Evolutionary conservation across 2,888 invertebrate genomes (phyloP).

Genomic region (Limnephilus lunatus): DNA sequence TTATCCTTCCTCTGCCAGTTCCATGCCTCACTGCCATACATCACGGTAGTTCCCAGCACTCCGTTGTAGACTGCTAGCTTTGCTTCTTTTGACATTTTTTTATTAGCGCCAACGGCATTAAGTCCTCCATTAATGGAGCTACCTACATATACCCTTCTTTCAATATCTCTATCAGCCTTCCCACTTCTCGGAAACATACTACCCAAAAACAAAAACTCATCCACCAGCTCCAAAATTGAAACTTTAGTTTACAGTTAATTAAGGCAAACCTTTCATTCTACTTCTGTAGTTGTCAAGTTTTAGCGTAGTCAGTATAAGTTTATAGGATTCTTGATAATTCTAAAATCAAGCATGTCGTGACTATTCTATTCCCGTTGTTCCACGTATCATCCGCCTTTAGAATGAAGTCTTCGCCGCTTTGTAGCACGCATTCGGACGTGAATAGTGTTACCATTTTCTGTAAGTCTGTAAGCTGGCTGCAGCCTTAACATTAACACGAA

Average conservation of each 20-base stretch:
- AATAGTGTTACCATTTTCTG: constrained; percentile 21
- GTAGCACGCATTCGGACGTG: background rate
- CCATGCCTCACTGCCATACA: too few relatives aligned
- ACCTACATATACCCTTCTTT: too few relatives aligned
- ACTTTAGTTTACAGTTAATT: background rate
- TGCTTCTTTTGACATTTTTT: too few relatives aligned
- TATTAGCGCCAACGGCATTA: too few relatives aligned
- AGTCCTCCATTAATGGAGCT: too few relatives aligned
- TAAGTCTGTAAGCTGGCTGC: constrained; percentile 5
- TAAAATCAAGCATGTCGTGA: background rate
- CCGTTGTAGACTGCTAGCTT: too few relatives aligned
- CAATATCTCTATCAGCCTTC: too few relatives aligned
- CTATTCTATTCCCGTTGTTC: background rate
- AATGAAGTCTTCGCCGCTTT: background rate
- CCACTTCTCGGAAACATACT: too few relatives aligned
- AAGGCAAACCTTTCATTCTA: background rate
- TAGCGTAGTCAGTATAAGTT: background rate
- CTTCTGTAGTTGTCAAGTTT: background rate
- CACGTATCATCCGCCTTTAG: background rate
- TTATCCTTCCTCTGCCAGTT: too few relatives aligned
- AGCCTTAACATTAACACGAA: constrained; percentile 15
- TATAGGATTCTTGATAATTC: background rate
- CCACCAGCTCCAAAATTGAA: background rate
- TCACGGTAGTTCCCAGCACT: too few relatives aligned
- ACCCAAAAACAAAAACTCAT: too few relatives aligned